phyloP scores from a whole-genome alignment of 2,113 vertebrate species.

The Genyomyrus donnyi region DNA sequence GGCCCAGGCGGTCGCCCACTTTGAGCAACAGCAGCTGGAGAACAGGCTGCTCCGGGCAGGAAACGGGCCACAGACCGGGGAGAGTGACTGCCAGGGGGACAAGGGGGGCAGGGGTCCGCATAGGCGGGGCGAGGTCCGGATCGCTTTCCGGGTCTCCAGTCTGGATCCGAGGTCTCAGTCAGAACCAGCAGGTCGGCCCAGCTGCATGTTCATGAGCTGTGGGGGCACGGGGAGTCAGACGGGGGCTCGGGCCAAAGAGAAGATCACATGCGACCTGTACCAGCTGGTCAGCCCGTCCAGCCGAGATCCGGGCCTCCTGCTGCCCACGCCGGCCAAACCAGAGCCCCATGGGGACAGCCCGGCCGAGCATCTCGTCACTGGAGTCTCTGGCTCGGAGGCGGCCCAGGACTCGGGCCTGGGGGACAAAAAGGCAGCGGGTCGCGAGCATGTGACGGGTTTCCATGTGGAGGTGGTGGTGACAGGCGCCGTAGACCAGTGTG shows the following conservation, averaged over 20 bases:
- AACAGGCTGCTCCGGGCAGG: constrained; percentile 43
- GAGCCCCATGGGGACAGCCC: constrained; percentile 43
- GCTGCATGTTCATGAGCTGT: constrained; percentile 74
- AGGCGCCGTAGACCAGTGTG: constrained; percentile 84
- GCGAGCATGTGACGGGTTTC: constrained; percentile 73
- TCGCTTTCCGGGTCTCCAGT: constrained; percentile 85
- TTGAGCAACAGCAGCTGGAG: constrained; percentile 65
- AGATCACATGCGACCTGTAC: constrained; percentile 93
- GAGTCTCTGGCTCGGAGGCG: constrained; percentile 19
- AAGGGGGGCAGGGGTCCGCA: constrained; percentile 35
- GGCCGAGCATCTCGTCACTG: constrained; percentile 41
- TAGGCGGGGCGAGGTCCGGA: constrained; percentile 73
- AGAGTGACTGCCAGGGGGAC: constrained; percentile 33
- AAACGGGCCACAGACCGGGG: not conserved
- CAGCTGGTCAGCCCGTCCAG: constrained; percentile 81
- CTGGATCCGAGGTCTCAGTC: constrained; percentile 59
- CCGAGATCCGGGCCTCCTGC: constrained; percentile 65
- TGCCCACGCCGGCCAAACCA: constrained; percentile 61
- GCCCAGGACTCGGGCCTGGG: constrained; percentile 42
- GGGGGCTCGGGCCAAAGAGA: constrained; percentile 72
- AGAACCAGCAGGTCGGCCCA: constrained; percentile 56
- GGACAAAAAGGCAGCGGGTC: constrained; percentile 51
- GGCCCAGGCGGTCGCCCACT: constrained; percentile 81
- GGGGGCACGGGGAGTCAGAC: constrained; percentile 56
- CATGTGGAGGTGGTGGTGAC: constrained; percentile 94